Percentiles rank a stretch among this genome's conserved stretches.
phyloP scores from a whole-genome alignment of 2,113 vertebrate species.

The Grammomys surdaster region DNA sequence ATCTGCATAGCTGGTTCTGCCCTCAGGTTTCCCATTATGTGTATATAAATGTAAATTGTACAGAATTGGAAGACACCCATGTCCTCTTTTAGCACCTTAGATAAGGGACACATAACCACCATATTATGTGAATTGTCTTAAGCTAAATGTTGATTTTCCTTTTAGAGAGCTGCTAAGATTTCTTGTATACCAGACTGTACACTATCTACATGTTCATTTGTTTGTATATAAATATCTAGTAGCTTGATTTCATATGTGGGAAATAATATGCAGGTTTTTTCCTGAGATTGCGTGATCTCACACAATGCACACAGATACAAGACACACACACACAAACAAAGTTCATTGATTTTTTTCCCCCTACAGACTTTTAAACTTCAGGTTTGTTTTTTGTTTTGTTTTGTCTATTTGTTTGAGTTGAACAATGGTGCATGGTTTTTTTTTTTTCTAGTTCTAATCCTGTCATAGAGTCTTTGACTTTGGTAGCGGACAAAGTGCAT shows the following conservation, averaged over 20 bases:
- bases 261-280: background rate
- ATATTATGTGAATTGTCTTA: background rate
- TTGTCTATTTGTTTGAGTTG: background rate
- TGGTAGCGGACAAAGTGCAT: background rate
- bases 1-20: background rate
- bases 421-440: background rate
- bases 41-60: background rate
- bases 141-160: background rate
- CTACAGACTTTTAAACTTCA: background rate
- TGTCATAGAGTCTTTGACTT: background rate
- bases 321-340: background rate
- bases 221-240: background rate
- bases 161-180: background rate
- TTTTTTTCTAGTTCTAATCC: background rate
- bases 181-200: background rate
- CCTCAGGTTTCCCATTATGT: background rate
- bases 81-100: background rate
- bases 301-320: background rate
- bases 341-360: background rate
- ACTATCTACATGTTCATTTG: background rate
- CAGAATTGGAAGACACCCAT: background rate
- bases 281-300: background rate
- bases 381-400: background rate
- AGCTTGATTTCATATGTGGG: background rate
- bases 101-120: background rate